A percentile compares a stretch with the other conserved stretches of the same genome.
These are phyloP conservation scores for Pygocentrus nattereri DNA, from an alignment of 2,797 vertebrate species.

Conservation along the genomic window DNA sequence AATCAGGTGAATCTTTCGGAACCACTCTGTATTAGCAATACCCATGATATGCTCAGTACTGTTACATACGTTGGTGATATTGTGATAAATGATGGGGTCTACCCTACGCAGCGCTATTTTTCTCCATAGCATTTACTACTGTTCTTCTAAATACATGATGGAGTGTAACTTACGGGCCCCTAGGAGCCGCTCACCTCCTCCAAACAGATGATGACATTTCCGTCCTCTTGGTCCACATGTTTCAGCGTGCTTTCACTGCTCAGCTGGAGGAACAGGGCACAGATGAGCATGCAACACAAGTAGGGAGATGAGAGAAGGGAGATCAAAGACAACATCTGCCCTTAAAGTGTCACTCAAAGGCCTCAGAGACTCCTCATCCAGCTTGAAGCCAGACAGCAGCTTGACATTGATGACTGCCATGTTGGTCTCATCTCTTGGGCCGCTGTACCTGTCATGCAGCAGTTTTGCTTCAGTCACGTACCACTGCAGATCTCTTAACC, in stretches of 20 bases:
- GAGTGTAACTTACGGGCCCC: not conserved
- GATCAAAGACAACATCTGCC: slow-evolving; percentile 29
- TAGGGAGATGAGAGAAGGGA: slow-evolving; percentile 7
- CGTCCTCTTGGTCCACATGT: slow-evolving; percentile 72
- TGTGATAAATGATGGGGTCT: too few species aligned
- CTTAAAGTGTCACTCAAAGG: slow-evolving; percentile 62
- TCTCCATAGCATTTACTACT: not conserved
- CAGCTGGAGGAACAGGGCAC: slow-evolving; percentile 61
- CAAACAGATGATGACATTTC: slow-evolving; percentile 74
- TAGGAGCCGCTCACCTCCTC: not conserved
- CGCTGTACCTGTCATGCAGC: slow-evolving; percentile 68
- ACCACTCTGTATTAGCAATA: too few species aligned
- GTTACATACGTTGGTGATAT: too few species aligned
- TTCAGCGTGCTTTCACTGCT: slow-evolving; percentile 62
- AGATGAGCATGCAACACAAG: not conserved
- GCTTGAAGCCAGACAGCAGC: slow-evolving; percentile 75
- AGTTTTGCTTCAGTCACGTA: slow-evolving; percentile 3
- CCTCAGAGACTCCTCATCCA: slow-evolving; percentile 63
- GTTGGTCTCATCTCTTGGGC: slow-evolving; percentile 75
- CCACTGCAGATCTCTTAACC: not conserved
- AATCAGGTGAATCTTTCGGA: too few species aligned
- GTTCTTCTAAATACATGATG: not conserved
- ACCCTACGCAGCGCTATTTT: too few species aligned
- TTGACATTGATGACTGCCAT: slow-evolving; percentile 79
- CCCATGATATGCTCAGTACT: too few species aligned